Base-by-base conservation (phyloP, 2,888 invertebrate genomes). In the Metopia argyrocephala region DNA sequence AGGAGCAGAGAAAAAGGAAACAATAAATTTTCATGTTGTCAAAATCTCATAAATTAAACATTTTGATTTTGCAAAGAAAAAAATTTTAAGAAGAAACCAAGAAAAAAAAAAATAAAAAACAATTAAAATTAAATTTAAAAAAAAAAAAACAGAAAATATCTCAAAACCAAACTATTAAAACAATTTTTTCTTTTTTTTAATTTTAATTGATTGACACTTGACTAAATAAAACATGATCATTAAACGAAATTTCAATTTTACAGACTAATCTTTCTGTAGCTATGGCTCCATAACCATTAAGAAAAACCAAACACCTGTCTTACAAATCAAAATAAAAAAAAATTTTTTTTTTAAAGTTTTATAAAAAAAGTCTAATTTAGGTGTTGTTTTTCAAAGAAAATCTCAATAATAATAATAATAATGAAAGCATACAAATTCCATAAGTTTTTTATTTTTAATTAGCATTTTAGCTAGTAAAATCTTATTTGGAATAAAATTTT, bases 11-110 rank as follows among this genome's bases (percentile, higher is more conserved):
- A 45, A 25, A 12, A 45, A 78, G 78, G 81, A 76, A 81, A 75
- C 74, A 66, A 81, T 81, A 81, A 81, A 81, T 81, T 81, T 81
- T 81, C 69, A 46, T 70, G 78, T 81, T 78, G 81, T 81, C 81
- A 81, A 81, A 81, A 81, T 23, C 74, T 75, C 81, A 81, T 81
- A 81, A 81, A 81, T 88, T 87, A 88, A 87, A 86, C 86, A 84
- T 75, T 86, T 84, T 85, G 46, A 61, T 71, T 59, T 21, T 38
- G 12, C 15, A 84, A 83, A 4, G 12, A 25, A 83, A 84, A 83
- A 85, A 76, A 73, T 84, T 80, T 84, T 82, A 69, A 12, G 5
- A 25, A 68, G 85, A 86, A 86, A 85, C 87, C 86, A 86, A 27
- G 5, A 15, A 56, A 46, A 18, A 20, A n/a, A 61, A 27, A 23